Conservation (phyloP, 2,888 invertebrate genomes). For the Rhodophaea formosa region DNA sequence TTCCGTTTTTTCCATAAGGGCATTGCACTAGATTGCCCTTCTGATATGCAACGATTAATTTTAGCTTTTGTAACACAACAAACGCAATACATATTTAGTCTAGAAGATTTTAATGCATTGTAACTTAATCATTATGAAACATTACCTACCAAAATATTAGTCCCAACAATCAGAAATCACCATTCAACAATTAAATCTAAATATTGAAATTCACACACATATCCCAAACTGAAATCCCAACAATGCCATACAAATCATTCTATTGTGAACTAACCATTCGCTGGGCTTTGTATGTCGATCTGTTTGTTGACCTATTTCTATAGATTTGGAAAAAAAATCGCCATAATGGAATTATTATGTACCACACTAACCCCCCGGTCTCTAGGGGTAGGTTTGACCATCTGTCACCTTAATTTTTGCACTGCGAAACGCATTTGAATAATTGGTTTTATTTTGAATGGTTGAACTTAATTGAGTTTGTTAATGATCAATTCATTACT, state of each 20-base stretch:
- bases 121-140: no score
- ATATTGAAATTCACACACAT: conserved; percentile 10
- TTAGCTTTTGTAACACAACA: no score
- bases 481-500: neutral
- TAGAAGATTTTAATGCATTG: no score
- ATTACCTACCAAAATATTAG: neutral
- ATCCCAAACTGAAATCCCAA: neutral
- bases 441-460: conserved; percentile 1
- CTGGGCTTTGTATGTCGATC: conserved; percentile 24
- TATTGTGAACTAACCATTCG: conserved; percentile 28
- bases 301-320: conserved; percentile 48
- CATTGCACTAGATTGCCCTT: no score
- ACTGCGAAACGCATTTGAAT: conserved; percentile 6
- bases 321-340: conserved; percentile 26
- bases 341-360: conserved; percentile 21
- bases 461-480: neutral
- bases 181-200: neutral
- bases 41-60: no score
- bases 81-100: no score
- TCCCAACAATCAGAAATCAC: neutral
- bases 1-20: no score
- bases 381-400: conserved; percentile 23
- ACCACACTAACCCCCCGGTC: conserved; percentile 18
- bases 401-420: conserved; percentile 27
- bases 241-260: conserved; percentile 18